Evolutionary conservation across 2,888 invertebrate species (phyloP).

Genomic region (Ichneumoninae sp.): DNA sequence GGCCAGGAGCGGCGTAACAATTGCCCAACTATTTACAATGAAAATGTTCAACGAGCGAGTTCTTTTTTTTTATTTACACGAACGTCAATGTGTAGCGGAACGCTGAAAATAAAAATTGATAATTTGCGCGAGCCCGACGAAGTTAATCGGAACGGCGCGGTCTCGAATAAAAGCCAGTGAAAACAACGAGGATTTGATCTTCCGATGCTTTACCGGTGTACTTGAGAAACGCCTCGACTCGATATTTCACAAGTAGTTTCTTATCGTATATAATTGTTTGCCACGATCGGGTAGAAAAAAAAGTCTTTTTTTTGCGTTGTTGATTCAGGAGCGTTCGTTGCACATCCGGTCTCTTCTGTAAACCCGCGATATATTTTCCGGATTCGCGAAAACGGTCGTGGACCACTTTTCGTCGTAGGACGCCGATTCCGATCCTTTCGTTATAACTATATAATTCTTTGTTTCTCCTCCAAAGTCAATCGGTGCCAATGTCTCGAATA

Average conservation of each 20-base stretch:
- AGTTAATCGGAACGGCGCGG: neutral
- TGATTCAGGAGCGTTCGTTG: too few species aligned
- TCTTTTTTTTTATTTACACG: conserved; percentile 21
- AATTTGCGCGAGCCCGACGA: neutral
- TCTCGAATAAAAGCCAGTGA: neutral
- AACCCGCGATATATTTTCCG: too few species aligned
- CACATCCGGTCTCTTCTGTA: too few species aligned
- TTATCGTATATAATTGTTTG: too few species aligned
- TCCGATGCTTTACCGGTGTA: neutral
- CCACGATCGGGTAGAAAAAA: too few species aligned
- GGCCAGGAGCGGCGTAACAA: neutral
- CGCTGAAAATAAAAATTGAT: neutral
- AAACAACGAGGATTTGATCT: neutral
- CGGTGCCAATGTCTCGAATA: neutral
- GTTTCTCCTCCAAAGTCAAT: too few species aligned
- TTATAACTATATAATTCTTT: too few species aligned
- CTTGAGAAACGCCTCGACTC: neutral
- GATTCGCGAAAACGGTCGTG: too few species aligned
- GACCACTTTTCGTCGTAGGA: too few species aligned
- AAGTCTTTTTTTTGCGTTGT: too few species aligned
- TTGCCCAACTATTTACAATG: conserved; percentile 22
- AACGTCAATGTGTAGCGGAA: conserved; percentile 10
- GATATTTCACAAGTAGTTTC: too few species aligned
- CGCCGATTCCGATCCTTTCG: too few species aligned
- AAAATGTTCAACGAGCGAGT: conserved; percentile 18